Evolutionary conservation across 2,888 invertebrate species (phyloP).

Genomic region (Bombyx huttoni): DNA sequence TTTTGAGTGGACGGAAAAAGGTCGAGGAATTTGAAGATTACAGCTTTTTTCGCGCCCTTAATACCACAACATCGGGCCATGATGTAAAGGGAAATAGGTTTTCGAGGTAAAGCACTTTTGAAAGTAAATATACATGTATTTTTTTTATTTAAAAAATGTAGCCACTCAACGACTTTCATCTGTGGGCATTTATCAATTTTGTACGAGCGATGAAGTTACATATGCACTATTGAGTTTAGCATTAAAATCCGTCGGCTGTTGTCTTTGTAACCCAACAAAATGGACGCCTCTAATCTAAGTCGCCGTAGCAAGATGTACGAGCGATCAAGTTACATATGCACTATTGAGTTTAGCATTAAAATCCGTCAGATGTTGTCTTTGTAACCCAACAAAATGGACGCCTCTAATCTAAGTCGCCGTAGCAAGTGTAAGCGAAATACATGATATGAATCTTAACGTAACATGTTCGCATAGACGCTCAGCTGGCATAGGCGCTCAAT

Average conservation of each 20-base stretch:
- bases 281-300: neutral
- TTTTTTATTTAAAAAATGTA: neutral
- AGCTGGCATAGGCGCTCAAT: constrained; percentile 29
- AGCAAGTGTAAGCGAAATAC: constrained; percentile 5
- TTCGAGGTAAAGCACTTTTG: neutral
- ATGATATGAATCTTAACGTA: constrained; percentile 24
- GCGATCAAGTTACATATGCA: no score
- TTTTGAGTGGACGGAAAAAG: constrained; percentile 3
- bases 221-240: no score
- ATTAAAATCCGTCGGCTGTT: neutral
- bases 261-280: neutral
- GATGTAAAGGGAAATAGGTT: constrained; percentile 1
- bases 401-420: neutral
- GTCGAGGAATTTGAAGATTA: constrained; percentile 7
- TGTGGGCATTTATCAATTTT: no score
- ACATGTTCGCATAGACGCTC: constrained; percentile 31
- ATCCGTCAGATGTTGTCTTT: neutral
- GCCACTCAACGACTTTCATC: neutral
- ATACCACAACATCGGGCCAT: constrained; percentile 1
- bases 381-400: neutral
- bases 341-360: neutral
- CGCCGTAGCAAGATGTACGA: neutral
- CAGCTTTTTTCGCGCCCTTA: constrained; percentile 5
- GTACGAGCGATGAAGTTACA: no score
- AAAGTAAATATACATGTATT: neutral